Conservation (phyloP, 2,113 vertebrate genomes). For the Xerus inauris region DNA sequence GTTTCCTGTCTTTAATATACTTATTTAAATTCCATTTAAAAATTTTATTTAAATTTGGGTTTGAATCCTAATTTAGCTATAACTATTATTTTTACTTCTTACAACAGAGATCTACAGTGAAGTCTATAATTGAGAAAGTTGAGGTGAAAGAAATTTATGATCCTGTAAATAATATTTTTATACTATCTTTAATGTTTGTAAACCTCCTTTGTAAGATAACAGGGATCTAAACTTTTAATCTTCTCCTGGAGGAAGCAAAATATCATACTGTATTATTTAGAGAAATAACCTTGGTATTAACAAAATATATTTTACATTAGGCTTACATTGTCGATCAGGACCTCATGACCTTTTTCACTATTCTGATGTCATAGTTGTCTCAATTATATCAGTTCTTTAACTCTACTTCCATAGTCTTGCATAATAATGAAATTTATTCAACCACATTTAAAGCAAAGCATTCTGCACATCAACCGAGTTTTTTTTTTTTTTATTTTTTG, state of each 20-base stretch:
- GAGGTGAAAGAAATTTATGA: neutral
- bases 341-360: constrained; percentile 16
- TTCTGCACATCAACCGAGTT: neutral
- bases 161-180: neutral
- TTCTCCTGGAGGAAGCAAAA: neutral
- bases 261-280: neutral
- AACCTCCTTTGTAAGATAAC: constrained; percentile 27
- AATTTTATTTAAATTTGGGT: too few species aligned
- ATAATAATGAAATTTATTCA: neutral
- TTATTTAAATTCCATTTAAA: too few species aligned
- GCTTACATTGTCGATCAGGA: neutral
- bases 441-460: neutral
- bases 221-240: neutral
- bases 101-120: neutral
- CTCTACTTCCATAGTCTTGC: constrained; percentile 35
- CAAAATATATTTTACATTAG: neutral
- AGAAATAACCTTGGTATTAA: constrained; percentile 8
- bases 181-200: neutral
- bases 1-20: too few species aligned
- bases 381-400: constrained; percentile 43
- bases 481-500: neutral
- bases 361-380: constrained; percentile 33
- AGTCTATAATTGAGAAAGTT: neutral
- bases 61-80: neutral
- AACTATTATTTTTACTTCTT: neutral